Conservation (phyloP, 2,797 vertebrate species). For the Glossophaga mutica region DNA sequence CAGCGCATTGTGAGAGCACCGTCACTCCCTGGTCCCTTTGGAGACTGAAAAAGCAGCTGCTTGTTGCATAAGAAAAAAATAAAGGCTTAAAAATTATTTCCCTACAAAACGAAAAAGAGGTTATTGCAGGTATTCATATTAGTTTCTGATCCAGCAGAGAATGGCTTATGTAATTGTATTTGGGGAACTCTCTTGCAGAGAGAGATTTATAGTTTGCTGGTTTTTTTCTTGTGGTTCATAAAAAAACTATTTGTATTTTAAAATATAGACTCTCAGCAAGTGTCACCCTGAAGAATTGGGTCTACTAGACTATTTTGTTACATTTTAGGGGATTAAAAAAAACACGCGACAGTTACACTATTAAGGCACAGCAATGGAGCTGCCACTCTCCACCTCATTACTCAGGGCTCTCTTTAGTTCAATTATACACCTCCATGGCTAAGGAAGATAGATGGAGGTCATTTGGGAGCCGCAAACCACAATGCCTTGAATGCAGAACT, state of each 20-base stretch:
- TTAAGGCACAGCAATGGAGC: constrained; percentile 78
- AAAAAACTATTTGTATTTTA: constrained; percentile 73
- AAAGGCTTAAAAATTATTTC: constrained; percentile 59
- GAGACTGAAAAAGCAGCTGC: not conserved
- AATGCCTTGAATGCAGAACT: constrained; percentile 83
- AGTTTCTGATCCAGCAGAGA: constrained; percentile 76
- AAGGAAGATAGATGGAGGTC: constrained; percentile 88
- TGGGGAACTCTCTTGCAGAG: constrained; percentile 65
- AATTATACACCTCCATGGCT: constrained; percentile 87
- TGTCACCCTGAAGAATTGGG: constrained; percentile 85
- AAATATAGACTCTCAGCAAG: constrained; percentile 80
- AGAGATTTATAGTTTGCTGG: constrained; percentile 74
- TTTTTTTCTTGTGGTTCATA: constrained; percentile 54
- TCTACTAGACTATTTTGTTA: constrained; percentile 80
- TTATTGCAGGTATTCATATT: constrained; percentile 66
- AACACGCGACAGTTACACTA: constrained; percentile 72
- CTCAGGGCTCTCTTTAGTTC: constrained; percentile 87
- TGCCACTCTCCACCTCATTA: constrained; percentile 83
- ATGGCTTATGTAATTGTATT: constrained; percentile 77
- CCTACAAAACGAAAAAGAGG: constrained; percentile 60
- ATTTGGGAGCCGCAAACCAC: constrained; percentile 86
- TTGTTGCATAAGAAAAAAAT: constrained; percentile 52
- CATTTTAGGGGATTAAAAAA: constrained; percentile 70
- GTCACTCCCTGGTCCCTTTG: not conserved
- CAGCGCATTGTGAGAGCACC: not conserved